Evolutionary conservation across 2,797 vertebrate genomes (phyloP).

Genomic region (Hoplostethus mediterraneus): DNA sequence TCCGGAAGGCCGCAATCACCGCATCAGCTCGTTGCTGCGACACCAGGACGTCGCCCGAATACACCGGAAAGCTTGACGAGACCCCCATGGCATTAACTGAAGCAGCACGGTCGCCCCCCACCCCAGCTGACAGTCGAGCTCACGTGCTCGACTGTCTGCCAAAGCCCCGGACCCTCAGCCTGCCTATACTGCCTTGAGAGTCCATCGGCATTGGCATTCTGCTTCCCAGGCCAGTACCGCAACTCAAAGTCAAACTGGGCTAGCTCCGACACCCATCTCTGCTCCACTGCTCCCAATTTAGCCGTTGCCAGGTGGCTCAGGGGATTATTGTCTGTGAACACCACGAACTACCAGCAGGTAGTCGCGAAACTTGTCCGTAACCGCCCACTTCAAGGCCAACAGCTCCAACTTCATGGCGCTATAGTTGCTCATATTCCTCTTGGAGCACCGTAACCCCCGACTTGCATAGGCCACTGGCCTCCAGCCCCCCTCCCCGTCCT

Average conservation of each 20-base stretch:
- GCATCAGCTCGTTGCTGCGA: no score
- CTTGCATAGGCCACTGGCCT: not conserved
- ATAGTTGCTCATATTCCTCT: no score
- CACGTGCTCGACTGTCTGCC: not conserved
- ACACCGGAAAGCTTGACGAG: no score
- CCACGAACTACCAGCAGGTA: not conserved
- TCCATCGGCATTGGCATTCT: not conserved
- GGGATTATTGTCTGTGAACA: not conserved
- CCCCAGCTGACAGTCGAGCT: not conserved
- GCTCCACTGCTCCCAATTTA: slow-evolving; percentile 5
- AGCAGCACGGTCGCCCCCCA: not conserved
- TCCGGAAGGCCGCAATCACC: no score
- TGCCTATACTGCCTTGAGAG: not conserved
- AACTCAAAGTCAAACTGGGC: not conserved
- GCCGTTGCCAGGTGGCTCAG: not conserved
- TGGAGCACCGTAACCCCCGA: no score
- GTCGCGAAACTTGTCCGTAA: not conserved
- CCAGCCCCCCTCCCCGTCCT: no score
- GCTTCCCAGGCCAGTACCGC: not conserved
- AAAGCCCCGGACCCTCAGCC: not conserved
- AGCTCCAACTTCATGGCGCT: slow-evolving; percentile 2
- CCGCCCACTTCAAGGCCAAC: slow-evolving; percentile 4
- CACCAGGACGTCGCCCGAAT: no score
- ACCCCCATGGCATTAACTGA: not conserved
- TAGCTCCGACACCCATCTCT: not conserved